Evolutionary conservation across 2,888 invertebrate genomes (phyloP), one percentile per base, ranked within the genome.

Genomic region (Folsomia candida): DNA sequence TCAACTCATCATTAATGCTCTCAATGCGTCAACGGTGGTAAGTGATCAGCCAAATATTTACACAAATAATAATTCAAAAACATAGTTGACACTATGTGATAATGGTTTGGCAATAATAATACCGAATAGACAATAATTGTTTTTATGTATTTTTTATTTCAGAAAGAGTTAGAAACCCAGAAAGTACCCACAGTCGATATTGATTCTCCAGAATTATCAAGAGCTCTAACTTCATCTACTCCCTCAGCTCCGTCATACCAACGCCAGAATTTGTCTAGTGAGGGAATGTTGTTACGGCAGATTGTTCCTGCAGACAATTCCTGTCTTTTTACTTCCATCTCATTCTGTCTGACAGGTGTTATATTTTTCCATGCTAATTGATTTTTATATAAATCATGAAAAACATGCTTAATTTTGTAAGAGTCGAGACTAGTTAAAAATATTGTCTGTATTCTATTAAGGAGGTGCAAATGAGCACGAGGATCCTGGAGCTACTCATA

Each of bases 281-380:
- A 4, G 1, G 94, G 94, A 29, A 89, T 94, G 79, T 85, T 96
- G 62, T 88, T 94, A 87, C 92, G 94, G 82, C 91, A 92, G 85
- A 90, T 93, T 58, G 97, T 97, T 66, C 96, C 97, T 77, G 92
- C 97, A 6, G 94, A 97, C 84, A 97, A 97, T 84, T 97, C 96
- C 2, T 97, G 97, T 84, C 88, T 97, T 63, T 97, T 97, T 84
- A 94, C 94, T 75, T 94, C 95, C 83, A 88, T 97, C 82, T 89
- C 87, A 76, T 88, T 86, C 81, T 85, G 86, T 61, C 80, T 87
- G 11, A 83, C 84, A 79, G 86, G 87, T 85, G 83, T 4, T n/a
- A n/a, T n/a, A n/a, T n/a, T n/a, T n/a, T n/a, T n/a, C n/a, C n/a
- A n/a, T 47, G 47, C 18, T 47, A 47, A 11, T 47, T 47, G 47